Evolutionary conservation across 2,888 invertebrate genomes (phyloP).

Genomic region (Megaustenia siamemsis): DNA sequence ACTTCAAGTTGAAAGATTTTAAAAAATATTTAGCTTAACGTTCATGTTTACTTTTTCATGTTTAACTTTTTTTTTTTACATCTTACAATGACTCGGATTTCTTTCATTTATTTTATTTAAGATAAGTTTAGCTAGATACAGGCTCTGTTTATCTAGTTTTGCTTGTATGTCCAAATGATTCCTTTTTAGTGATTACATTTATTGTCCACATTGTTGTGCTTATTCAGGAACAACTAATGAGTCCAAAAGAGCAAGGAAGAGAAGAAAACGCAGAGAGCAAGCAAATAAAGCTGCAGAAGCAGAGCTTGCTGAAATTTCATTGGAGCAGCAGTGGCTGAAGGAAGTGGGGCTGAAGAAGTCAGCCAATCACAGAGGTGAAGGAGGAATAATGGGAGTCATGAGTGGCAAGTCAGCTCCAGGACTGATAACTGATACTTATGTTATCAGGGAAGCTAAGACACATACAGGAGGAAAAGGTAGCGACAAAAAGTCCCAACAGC

Average conservation of each 20-base stretch:
- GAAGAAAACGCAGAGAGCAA: constrained; percentile 75
- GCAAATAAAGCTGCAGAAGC: constrained; percentile 78
- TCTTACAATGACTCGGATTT: too few relatives aligned
- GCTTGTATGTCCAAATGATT: too few relatives aligned
- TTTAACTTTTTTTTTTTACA: too few relatives aligned
- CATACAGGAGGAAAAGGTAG: constrained; percentile 32
- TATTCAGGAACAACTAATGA: constrained; percentile 50
- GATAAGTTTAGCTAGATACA: too few relatives aligned
- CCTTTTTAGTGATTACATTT: too few relatives aligned
- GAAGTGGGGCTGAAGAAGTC: constrained; percentile 72
- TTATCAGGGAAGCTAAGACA: constrained; percentile 56
- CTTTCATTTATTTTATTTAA: too few relatives aligned
- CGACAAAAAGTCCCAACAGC: constrained; percentile 76
- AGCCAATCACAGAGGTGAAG: constrained; percentile 54
- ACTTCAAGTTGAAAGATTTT: too few relatives aligned
- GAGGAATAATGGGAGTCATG: constrained; percentile 16
- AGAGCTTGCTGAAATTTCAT: constrained; percentile 78
- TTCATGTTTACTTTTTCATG: too few relatives aligned
- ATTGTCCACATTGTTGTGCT: background rate
- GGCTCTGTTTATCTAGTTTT: too few relatives aligned
- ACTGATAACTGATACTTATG: constrained; percentile 53
- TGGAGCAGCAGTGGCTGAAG: constrained; percentile 78
- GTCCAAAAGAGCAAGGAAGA: constrained; percentile 68
- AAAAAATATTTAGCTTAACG: too few relatives aligned
- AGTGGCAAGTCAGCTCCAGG: constrained; percentile 39